Percentiles rank a stretch among this genome's conserved stretches.
Evolutionary conservation across 2,113 vertebrate species (phyloP).

Genomic region (Chrysemys picta): DNA sequence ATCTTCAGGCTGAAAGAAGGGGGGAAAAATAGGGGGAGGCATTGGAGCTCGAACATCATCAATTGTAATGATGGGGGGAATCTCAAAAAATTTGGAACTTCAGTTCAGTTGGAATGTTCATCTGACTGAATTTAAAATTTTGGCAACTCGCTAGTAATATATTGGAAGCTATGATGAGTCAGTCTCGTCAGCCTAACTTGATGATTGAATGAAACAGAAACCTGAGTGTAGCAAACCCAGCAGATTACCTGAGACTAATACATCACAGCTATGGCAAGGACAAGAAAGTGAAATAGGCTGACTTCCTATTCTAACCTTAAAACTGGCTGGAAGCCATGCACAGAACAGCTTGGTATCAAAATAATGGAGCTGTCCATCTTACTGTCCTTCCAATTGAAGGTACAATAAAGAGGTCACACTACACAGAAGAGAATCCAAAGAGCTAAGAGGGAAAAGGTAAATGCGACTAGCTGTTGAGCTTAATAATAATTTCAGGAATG

Average conservation of each 20-base stretch:
- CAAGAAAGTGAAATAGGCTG: background rate
- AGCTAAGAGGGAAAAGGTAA: background rate
- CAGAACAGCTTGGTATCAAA: background rate
- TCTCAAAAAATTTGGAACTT: background rate
- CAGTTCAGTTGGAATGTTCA: background rate
- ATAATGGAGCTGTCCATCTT: background rate
- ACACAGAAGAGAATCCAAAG: background rate
- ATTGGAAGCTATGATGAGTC: background rate
- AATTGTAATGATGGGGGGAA: rapidly evolving
- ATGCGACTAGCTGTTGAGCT: background rate
- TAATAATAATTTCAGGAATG: background rate
- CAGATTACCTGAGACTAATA: background rate
- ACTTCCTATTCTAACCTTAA: background rate
- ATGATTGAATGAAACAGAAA: background rate
- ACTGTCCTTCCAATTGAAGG: background rate
- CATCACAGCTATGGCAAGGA: background rate
- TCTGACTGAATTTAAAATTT: background rate
- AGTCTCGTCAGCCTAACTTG: background rate
- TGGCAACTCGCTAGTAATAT: background rate
- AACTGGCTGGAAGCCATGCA: background rate
- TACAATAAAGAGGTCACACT: background rate
- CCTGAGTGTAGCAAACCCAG: background rate
- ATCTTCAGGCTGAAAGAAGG: constrained; percentile 84
- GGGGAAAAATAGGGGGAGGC: background rate
- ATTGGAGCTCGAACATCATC: background rate